Evolutionary conservation across 2,888 invertebrate species (phyloP).

Genomic region (Rhodophaea formosa): DNA sequence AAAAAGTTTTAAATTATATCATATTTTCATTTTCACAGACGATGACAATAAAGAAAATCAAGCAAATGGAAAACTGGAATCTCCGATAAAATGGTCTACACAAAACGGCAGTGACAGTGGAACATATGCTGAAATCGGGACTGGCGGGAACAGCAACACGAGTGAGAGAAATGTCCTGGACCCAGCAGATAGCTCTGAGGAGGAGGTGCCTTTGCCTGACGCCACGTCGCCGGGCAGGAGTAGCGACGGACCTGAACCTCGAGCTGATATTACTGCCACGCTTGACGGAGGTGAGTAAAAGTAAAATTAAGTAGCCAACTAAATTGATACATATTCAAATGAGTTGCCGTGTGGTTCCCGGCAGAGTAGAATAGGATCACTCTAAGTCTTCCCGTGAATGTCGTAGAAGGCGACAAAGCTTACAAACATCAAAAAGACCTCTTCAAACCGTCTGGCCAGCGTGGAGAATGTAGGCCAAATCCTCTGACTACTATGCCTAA

Average conservation of each 20-base stretch:
- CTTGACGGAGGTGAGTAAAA: conserved; percentile 61
- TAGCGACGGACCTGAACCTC: conserved; percentile 74
- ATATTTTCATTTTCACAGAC: conserved; percentile 47
- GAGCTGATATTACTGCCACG: conserved; percentile 72
- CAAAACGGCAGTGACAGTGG: conserved; percentile 77
- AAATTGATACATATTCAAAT: not conserved
- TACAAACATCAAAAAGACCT: too few relatives aligned
- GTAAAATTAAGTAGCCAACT: too few relatives aligned
- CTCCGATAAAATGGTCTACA: conserved; percentile 71
- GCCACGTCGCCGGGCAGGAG: conserved; percentile 74
- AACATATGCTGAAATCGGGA: conserved; percentile 76
- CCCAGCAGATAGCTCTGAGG: conserved; percentile 75
- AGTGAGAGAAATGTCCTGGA: conserved; percentile 74
- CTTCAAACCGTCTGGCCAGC: too few relatives aligned
- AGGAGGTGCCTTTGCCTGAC: conserved; percentile 71
- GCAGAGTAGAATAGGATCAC: too few relatives aligned
- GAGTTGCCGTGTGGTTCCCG: too few relatives aligned
- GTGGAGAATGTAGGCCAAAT: too few relatives aligned
- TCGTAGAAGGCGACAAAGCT: too few relatives aligned
- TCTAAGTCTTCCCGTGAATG: too few relatives aligned
- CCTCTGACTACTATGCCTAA: too few relatives aligned
- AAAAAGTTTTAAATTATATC: too few relatives aligned
- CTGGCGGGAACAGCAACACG: conserved; percentile 65
- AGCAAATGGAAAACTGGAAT: conserved; percentile 73
- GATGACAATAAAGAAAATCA: conserved; percentile 78